Evolutionary conservation across 1,140 invertebrate species (phyloP), one percentile per base, ranked within the genome.

Genomic region (Ephestia elutella): DNA sequence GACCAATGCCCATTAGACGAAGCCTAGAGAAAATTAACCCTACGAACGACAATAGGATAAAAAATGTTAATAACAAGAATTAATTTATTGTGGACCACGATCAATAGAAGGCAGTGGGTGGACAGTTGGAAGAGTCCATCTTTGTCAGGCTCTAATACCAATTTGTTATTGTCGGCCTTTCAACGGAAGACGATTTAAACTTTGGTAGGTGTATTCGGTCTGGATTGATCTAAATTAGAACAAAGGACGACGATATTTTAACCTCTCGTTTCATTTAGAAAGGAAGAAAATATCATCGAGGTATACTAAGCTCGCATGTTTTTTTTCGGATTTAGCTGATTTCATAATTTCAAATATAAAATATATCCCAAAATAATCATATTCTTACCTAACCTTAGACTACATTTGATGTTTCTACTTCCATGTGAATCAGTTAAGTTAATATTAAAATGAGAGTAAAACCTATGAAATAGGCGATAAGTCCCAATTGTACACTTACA

Each of bases 91-190:
- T 82, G 61, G 68, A 66, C 79, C 71, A 71, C 77, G 77, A 85
- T 87, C 76, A 85, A 86, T 86, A 83, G 81, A 60, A 57, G 58
- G 65, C 78, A 83, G 86, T 88, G 86, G 83, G 86, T 84, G 86
- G 83, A 86, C 83, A 86, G 78, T 79, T 84, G 80, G 71, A 82
- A 82, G 80, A 86, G 85, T 86, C 83, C 83, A 86, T 86, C 83
- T 88, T 88, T 88, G 83, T 88, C 80, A 88, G 71, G 77, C 79
- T 82, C 78, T 88, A 76, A 86, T 86, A 84, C 80, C 78, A 76
- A 88, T 88, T 88, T 86, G 82, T 88, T 78, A 86, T 73, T 82
- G 86, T 88, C 86, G 78, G 68, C 78, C 73, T 78, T 80, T 81
- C 77, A 80, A 86, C 78, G 75, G 49, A 62, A 71, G 70, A 73